Evolutionary conservation across 2,797 vertebrate species (phyloP).

Genomic region (Neostethus bicornis): DNA sequence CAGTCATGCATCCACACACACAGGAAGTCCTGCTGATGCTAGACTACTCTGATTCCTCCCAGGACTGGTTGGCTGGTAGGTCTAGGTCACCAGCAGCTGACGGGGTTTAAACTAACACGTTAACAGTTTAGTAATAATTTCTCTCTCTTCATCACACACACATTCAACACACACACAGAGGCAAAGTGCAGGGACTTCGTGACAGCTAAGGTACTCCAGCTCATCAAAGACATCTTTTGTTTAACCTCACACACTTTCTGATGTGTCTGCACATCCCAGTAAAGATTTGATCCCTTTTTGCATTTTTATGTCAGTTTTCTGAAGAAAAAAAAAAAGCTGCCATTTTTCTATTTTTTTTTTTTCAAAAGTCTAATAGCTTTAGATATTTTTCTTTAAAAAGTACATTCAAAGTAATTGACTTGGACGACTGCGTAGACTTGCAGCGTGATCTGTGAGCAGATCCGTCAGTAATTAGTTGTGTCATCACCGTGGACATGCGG

Average conservation of each 20-base stretch:
- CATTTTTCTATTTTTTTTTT: constrained; percentile 37
- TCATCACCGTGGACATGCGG: constrained; percentile 34
- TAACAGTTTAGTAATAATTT: neutral
- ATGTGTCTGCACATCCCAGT: constrained; percentile 13
- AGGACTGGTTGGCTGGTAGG: no score
- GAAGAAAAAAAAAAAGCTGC: constrained; percentile 59
- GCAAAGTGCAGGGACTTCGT: constrained; percentile 53
- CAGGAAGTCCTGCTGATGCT: constrained; percentile 3
- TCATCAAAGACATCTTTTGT: constrained; percentile 42
- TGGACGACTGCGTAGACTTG: constrained; percentile 37
- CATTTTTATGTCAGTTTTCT: constrained; percentile 19
- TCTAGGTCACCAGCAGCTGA: no score
- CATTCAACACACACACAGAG: constrained; percentile 13
- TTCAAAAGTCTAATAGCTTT: constrained; percentile 36
- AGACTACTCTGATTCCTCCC: neutral
- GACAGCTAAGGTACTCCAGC: constrained; percentile 55
- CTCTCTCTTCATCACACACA: neutral
- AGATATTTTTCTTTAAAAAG: constrained; percentile 16
- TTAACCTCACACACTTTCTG: constrained; percentile 11
- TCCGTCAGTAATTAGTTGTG: constrained; percentile 17
- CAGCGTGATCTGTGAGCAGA: constrained; percentile 3
- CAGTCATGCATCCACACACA: neutral
- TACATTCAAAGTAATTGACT: constrained; percentile 68
- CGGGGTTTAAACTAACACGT: no score
- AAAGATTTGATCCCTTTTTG: constrained; percentile 62